Percentiles rank a stretch among this genome's conserved stretches.
Evolutionary conservation across 2,113 vertebrate genomes (phyloP).

Genomic region (Phylloscopus trochilus): DNA sequence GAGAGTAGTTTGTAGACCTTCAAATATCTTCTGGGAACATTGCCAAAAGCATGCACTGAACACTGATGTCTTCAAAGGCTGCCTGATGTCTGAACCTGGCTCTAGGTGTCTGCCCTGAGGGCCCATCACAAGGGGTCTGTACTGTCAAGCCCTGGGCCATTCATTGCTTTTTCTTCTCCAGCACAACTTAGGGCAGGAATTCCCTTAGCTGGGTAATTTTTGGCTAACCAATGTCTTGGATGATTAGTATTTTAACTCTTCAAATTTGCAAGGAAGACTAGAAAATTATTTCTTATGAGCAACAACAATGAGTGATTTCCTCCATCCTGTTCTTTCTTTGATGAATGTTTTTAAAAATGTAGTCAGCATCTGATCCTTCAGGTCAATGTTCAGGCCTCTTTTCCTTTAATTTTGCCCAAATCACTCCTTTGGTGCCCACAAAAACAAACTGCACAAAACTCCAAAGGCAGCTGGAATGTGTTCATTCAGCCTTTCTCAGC

Average conservation of each 20-base stretch:
- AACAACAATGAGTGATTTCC: background rate
- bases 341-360: background rate
- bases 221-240: background rate
- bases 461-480: background rate
- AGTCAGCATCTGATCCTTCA: background rate
- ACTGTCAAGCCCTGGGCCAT: background rate
- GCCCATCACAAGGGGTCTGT: background rate
- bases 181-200: background rate
- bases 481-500: background rate
- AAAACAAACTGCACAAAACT: background rate
- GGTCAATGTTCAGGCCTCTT: slow-evolving; percentile 2
- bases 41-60: background rate
- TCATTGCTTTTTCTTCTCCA: background rate
- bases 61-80: background rate
- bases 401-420: slow-evolving; percentile 32
- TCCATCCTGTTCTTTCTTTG: slow-evolving; percentile 9
- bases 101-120: background rate
- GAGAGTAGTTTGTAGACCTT: background rate
- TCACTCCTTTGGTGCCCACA: background rate
- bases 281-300: background rate
- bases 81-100: background rate
- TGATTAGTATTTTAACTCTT: background rate
- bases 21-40: background rate
- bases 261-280: background rate
- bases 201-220: background rate